phyloP scores from a whole-genome alignment of 2,113 vertebrate genomes.

The Rhodinocichla rosea region DNA sequence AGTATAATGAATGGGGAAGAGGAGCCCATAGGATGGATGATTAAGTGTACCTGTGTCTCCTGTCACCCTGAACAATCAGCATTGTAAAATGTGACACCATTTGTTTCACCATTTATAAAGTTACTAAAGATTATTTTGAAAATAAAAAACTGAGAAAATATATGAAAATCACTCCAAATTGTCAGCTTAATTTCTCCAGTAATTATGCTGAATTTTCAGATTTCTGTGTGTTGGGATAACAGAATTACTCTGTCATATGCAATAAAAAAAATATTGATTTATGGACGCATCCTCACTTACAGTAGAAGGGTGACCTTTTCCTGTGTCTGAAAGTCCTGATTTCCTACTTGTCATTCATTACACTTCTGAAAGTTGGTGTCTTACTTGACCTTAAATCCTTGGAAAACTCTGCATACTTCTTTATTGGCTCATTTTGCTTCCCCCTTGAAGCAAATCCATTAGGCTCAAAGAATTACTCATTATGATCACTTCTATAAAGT shows the following conservation, averaged over 20 bases:
- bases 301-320: neutral
- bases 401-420: neutral
- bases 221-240: neutral
- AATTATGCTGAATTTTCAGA: neutral
- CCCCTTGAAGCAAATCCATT: conserved; percentile 10
- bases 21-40: neutral
- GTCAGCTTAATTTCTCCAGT: neutral
- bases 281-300: neutral
- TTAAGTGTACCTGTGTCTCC: neutral
- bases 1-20: neutral
- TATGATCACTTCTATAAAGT: conserved; percentile 20
- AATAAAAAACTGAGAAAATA: neutral
- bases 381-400: conserved; percentile 32
- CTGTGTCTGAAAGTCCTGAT: neutral
- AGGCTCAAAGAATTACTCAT: conserved; percentile 34
- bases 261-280: neutral
- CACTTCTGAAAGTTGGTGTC: neutral
- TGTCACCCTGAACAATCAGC: neutral
- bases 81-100: neutral
- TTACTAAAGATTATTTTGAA: neutral
- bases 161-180: neutral
- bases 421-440: conserved; percentile 14
- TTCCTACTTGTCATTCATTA: conserved; percentile 16
- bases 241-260: neutral
- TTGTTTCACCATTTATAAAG: neutral